phyloP scores from a whole-genome alignment of 2,888 invertebrate species.

The Homarus gammarus region DNA sequence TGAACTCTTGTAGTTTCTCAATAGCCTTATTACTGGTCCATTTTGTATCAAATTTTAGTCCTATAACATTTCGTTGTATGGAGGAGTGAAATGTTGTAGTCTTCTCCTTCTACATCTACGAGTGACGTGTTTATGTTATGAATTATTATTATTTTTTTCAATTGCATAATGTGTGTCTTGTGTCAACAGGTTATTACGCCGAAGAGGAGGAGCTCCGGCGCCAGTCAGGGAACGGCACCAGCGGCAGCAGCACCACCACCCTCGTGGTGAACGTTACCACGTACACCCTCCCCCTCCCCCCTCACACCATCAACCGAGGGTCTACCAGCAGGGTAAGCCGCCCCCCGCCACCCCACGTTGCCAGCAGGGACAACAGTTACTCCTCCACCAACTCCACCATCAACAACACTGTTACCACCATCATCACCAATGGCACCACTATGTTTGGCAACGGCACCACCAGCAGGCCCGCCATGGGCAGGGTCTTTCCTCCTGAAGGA shows the following conservation, averaged over 20 bases:
- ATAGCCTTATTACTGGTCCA: too few relatives aligned
- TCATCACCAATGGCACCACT: conserved; percentile 25
- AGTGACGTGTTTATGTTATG: too few relatives aligned
- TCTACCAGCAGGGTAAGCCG: not conserved
- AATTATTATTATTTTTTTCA: too few relatives aligned
- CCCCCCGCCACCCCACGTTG: not conserved
- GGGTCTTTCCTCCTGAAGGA: conserved; percentile 29
- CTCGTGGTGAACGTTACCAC: conserved; percentile 22
- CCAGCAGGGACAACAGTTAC: not conserved
- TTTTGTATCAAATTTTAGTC: too few relatives aligned
- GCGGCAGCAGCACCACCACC: not conserved
- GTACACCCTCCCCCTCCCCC: conserved; percentile 15
- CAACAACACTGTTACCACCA: conserved; percentile 15
- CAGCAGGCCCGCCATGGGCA: conserved; percentile 43
- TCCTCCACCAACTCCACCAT: not conserved
- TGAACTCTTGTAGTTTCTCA: too few relatives aligned
- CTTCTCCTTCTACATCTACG: too few relatives aligned
- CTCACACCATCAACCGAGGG: conserved; percentile 14
- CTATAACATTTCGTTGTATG: too few relatives aligned
- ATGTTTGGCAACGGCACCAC: conserved; percentile 21
- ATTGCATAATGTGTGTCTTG: not conserved
- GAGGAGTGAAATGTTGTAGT: too few relatives aligned
- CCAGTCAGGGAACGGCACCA: conserved; percentile 21
- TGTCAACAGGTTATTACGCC: conserved; percentile 71
- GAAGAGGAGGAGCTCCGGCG: conserved; percentile 70